Conservation (phyloP, 2,888 invertebrate genomes). For the Acrobasis repandana region DNA sequence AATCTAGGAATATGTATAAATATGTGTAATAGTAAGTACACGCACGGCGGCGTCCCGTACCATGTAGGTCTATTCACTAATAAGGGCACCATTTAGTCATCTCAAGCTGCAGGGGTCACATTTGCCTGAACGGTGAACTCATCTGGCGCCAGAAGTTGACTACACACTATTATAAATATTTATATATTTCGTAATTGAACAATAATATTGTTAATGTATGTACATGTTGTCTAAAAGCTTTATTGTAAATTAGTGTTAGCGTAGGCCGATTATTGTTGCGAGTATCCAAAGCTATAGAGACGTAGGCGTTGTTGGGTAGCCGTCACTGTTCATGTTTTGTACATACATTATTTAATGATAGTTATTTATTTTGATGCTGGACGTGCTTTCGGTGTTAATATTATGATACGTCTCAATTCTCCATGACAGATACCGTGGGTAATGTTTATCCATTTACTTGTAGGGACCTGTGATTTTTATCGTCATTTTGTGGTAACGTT, state of each 20-base stretch:
- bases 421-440: conserved; percentile 69
- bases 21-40: too few relatives aligned
- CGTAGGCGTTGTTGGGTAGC: conserved; percentile 64
- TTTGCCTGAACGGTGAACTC: too few relatives aligned
- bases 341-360: conserved; percentile 71
- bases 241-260: conserved; percentile 79
- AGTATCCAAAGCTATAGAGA: conserved; percentile 77
- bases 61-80: too few relatives aligned
- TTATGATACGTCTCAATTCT: conserved; percentile 49
- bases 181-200: conserved; percentile 41
- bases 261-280: conserved; percentile 66
- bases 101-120: too few relatives aligned
- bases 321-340: conserved; percentile 60
- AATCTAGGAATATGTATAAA: background rate
- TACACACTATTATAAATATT: background rate
- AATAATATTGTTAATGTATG: conserved; percentile 67
- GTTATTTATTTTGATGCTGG: conserved; percentile 75
- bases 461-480: conserved; percentile 40
- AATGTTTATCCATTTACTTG: conserved; percentile 36
- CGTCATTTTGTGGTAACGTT: conserved; percentile 30
- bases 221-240: conserved; percentile 81
- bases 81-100: too few relatives aligned
- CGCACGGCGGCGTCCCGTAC: too few relatives aligned
- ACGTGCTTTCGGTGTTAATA: conserved; percentile 65
- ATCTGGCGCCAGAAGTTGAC: too few relatives aligned